Conservation (phyloP, 1,140 invertebrate genomes). For the Xylocopa sonorina region DNA sequence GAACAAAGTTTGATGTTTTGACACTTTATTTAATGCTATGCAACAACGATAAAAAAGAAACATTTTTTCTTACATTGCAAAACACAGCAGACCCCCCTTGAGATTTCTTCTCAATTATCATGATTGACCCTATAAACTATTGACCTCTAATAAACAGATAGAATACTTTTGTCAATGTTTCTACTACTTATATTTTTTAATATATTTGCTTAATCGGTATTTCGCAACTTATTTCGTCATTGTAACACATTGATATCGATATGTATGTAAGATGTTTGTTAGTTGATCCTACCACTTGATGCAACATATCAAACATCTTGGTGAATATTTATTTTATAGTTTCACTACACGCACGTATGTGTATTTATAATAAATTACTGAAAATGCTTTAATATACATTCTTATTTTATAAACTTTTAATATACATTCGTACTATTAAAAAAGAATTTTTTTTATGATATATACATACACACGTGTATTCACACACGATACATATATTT, state of each 20-base stretch:
- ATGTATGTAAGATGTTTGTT: constrained; percentile 40
- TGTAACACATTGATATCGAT: constrained; percentile 32
- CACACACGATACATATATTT: too few species aligned
- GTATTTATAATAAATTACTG: too few species aligned
- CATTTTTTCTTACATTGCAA: constrained; percentile 20
- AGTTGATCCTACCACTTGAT: constrained; percentile 19
- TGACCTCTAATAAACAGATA: constrained; percentile 71
- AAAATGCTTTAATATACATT: background rate
- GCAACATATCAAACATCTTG: background rate
- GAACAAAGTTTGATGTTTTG: too few species aligned
- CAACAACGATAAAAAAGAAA: constrained; percentile 12
- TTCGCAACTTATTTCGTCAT: constrained; percentile 72
- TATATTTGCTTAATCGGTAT: constrained; percentile 58
- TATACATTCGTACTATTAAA: background rate
- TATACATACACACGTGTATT: too few species aligned
- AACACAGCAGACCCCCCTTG: constrained; percentile 67
- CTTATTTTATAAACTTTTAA: background rate
- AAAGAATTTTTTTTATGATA: background rate
- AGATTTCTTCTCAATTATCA: constrained; percentile 70
- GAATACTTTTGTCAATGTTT: constrained; percentile 44
- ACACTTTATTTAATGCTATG: background rate
- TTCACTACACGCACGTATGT: too few species aligned
- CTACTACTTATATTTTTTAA: constrained; percentile 40
- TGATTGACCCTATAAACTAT: constrained; percentile 73
- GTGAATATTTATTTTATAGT: background rate